phyloP scores from a whole-genome alignment of 2,113 vertebrate species.

The Lethenteron reissneri region DNA sequence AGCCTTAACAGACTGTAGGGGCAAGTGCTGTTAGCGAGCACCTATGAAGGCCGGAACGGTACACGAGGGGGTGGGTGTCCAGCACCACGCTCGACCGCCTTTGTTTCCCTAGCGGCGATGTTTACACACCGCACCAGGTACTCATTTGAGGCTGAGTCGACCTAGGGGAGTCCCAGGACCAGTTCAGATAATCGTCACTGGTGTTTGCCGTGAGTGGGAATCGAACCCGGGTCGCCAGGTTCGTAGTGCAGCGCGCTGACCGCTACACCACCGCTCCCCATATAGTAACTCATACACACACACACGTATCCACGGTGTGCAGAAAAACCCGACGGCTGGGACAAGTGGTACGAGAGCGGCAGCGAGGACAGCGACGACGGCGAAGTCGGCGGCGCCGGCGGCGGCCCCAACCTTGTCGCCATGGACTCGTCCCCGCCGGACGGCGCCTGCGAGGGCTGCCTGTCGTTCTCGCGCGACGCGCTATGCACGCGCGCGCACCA shows the following conservation, averaged over 20 bases:
- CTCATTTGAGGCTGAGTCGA: neutral
- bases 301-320: neutral
- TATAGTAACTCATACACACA: neutral
- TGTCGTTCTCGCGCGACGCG: constrained; percentile 91
- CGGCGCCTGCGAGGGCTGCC: constrained; percentile 44
- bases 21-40: no score
- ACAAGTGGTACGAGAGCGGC: constrained; percentile 92
- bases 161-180: neutral
- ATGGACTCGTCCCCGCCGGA: neutral
- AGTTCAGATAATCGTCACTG: neutral
- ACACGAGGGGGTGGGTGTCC: no score
- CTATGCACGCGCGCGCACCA: constrained; percentile 75
- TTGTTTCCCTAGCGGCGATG: neutral
- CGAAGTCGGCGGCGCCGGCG: constrained; percentile 15
- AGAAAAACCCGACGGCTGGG: constrained; percentile 61
- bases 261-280: neutral
- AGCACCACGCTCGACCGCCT: no score
- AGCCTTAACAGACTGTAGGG: no score
- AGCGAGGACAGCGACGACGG: constrained; percentile 93
- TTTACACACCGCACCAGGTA: neutral
- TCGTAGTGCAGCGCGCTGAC: neutral
- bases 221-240: neutral
- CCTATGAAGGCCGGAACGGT: no score
- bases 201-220: neutral
- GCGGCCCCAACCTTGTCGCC: no score